Base-by-base conservation (phyloP, 2,797 vertebrate species). In the Cuculus canorus region DNA sequence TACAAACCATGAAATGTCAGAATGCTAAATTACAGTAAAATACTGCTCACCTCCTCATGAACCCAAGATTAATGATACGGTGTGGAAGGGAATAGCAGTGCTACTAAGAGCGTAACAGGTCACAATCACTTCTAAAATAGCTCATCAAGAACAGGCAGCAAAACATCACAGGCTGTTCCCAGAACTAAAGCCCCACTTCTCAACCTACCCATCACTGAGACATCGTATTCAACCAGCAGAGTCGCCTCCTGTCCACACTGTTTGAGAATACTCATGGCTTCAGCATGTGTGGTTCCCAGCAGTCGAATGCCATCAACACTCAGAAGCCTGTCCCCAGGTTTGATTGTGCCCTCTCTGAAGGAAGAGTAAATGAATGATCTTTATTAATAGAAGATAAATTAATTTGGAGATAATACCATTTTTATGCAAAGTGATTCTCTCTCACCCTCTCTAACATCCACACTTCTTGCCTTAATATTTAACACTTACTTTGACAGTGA, bases 191-290 rank as follows among this genome's bases (percentile, higher is more conserved):
- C 23, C 69, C 33, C 71, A 43, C 41, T 70, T 64, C 87, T 69
- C 6, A 59, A 97, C 99, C 85, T 98, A 99, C 99, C 99, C 99
- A 99, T 99, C 57, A 99, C 98, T 1, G 99, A 99, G 95, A 99
- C 99, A 63, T 99, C 99, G 1, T 99, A 99, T 97, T 99, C 99
- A 5, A 99, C 97, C 94, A 99, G 98, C 88, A 99, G 98, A 21
- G 99, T 99, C 2, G 99, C 99, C 92, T 99, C 99, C 97, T 99
- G 99, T 2, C 99, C 99, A 3, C 99, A 99, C 72, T 99, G 99
- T 97, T 99, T 99, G 69, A 99, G 98, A 96, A 99, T 99, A 95
- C 99, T 99, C 98, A 99, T 99, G 96, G 99, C 99, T 97, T 99
- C 99, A 0, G 99, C 98, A 7, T 99, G 98, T 11, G 98, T 98